These are phyloP conservation scores for Rotaria sp. DNA, from an alignment of 2,888 invertebrate genomes.

Conservation along the genomic window DNA sequence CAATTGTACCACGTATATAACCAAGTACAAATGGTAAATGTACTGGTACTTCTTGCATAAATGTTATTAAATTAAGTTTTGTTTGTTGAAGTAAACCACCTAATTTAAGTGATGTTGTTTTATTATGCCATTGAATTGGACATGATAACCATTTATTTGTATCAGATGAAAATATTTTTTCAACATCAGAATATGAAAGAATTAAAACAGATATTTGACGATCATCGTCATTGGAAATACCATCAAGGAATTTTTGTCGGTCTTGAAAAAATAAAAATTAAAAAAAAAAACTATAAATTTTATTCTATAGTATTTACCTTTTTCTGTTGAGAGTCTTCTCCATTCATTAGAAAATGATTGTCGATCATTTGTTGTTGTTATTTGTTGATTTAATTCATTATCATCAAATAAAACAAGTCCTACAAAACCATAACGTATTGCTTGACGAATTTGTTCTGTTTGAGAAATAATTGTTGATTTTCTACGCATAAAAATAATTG, in stretches of 20 bases:
- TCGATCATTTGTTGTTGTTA: background rate
- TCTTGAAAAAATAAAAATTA: background rate
- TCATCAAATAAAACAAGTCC: slow-evolving; percentile 20
- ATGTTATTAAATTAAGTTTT: background rate
- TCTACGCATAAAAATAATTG: background rate
- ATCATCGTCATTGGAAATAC: background rate
- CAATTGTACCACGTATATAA: background rate
- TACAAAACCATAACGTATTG: background rate
- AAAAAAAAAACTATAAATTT: too few species aligned
- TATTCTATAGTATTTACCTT: background rate
- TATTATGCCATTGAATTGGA: background rate
- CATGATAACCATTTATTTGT: background rate
- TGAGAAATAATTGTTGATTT: background rate
- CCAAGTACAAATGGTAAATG: background rate
- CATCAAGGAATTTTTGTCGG: background rate
- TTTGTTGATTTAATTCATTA: background rate
- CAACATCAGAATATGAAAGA: background rate
- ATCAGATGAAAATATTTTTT: background rate
- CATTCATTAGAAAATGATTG: background rate
- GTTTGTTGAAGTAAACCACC: background rate
- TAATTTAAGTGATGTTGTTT: background rate
- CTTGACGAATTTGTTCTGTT: background rate
- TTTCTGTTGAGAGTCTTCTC: background rate
- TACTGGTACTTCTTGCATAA: background rate
- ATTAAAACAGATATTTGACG: background rate